Percentiles rank a stretch among this genome's conserved stretches.
Evolutionary conservation across 2,888 invertebrate species (phyloP).

Genomic region (Adelognathus sp.): DNA sequence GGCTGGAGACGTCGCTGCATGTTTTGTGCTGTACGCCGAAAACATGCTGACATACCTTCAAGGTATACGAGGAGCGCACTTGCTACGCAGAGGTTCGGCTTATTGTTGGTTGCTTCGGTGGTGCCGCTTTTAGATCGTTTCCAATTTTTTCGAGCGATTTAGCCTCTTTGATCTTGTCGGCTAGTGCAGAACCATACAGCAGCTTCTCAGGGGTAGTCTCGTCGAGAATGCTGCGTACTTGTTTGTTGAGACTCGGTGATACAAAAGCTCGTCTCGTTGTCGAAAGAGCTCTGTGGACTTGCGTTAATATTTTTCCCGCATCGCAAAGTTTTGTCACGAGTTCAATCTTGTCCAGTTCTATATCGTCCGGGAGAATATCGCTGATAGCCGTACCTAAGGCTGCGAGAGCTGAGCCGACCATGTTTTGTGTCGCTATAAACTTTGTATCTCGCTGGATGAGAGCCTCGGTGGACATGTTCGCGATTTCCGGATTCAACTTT

Average conservation of each 20-base stretch:
- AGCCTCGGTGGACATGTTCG: conserved; percentile 7
- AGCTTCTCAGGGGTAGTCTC: conserved; percentile 19
- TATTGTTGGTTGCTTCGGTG: conserved; percentile 11
- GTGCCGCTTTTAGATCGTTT: conserved; percentile 32
- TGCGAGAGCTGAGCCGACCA: conserved; percentile 6
- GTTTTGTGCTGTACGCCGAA: conserved; percentile 55
- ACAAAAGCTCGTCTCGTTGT: conserved; percentile 40
- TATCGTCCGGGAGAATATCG: neutral
- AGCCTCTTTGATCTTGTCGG: conserved; percentile 31
- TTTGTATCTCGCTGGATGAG: conserved; percentile 21
- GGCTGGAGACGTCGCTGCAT: conserved; percentile 57
- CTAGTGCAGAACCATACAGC: conserved; percentile 22
- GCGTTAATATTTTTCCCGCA: conserved; percentile 19
- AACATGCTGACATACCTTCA: conserved; percentile 54
- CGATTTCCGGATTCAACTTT: conserved; percentile 29
- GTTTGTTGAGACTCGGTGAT: conserved; percentile 26
- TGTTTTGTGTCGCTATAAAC: conserved; percentile 10
- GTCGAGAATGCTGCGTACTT: neutral
- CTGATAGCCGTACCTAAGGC: neutral
- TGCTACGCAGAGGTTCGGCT: too few relatives aligned
- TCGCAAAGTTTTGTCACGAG: conserved; percentile 16
- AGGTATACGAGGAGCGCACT: too few relatives aligned
- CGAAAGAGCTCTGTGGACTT: conserved; percentile 14
- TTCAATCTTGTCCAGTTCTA: conserved; percentile 5
- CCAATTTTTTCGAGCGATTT: conserved; percentile 27